phyloP scores from a whole-genome alignment of 1,140 invertebrate species.

The Zaprionus capensis region DNA sequence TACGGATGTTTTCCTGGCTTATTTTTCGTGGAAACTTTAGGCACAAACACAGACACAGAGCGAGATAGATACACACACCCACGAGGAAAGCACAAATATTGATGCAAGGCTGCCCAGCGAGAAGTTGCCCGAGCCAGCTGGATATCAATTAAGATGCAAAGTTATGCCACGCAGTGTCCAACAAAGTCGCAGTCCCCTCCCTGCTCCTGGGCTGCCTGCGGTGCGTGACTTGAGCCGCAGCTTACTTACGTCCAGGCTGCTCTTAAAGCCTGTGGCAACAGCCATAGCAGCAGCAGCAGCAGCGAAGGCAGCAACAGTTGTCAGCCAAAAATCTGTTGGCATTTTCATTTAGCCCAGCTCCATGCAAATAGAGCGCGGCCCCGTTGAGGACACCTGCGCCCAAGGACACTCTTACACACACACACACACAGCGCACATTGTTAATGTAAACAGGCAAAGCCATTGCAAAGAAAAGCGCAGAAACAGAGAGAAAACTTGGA shows the following conservation, averaged over 20 bases:
- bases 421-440: constrained; percentile 5
- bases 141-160: constrained; percentile 51
- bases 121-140: constrained; percentile 27
- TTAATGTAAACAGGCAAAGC: constrained; percentile 30
- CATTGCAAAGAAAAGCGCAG: constrained; percentile 6
- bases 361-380: constrained; percentile 12
- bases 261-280: constrained; percentile 13
- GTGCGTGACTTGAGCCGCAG: constrained; percentile 23
- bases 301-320: constrained; percentile 35
- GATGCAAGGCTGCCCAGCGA: constrained; percentile 13
- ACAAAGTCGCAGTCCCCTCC: background rate
- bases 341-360: constrained; percentile 34
- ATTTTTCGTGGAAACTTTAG: constrained; percentile 6
- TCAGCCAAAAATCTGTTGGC: constrained; percentile 21
- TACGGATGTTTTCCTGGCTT: constrained; percentile 23
- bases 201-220: background rate
- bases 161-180: constrained; percentile 25
- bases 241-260: constrained; percentile 10
- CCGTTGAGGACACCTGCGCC: constrained; percentile 22
- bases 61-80: background rate
- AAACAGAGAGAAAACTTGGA: constrained; percentile 16
- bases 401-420: constrained; percentile 18
- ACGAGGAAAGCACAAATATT: constrained; percentile 16
- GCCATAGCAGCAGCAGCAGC: background rate
- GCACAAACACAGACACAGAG: background rate